Conservation (phyloP, 2,113 vertebrate genomes). For the Emydocephalus ijimae region DNA sequence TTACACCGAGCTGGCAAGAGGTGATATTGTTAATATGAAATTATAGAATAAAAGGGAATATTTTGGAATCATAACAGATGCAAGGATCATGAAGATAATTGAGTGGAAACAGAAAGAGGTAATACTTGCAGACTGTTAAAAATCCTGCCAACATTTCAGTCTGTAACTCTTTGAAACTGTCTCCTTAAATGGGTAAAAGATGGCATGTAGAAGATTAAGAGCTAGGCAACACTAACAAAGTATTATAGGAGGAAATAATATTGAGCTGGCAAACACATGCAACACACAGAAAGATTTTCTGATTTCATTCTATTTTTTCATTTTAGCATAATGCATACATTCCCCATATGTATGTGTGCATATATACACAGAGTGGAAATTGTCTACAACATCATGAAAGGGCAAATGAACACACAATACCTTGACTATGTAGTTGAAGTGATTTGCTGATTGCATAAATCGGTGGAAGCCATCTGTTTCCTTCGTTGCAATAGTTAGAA, state of each 20-base stretch:
- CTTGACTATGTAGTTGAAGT: slow-evolving; percentile 96
- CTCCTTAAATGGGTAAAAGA: background rate
- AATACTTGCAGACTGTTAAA: background rate
- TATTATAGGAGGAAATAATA: background rate
- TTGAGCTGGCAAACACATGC: background rate
- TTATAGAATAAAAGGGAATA: background rate
- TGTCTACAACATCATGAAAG: background rate
- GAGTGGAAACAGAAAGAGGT: background rate
- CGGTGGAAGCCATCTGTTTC: slow-evolving; percentile 91
- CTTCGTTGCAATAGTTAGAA: slow-evolving; percentile 90
- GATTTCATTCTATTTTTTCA: background rate
- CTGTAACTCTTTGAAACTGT: background rate
- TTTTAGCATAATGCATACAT: background rate
- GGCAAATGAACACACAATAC: slow-evolving; percentile 64
- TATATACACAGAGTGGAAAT: background rate
- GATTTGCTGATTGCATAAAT: slow-evolving; percentile 88
- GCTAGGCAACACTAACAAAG: background rate
- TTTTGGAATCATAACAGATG: background rate
- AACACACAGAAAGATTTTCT: background rate
- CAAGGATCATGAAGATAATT: background rate
- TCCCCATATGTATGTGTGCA: background rate
- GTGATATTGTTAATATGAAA: background rate
- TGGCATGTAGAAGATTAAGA: accelerated
- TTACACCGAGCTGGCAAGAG: background rate
- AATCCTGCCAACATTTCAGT: background rate